Evolutionary conservation across 2,113 vertebrate species (phyloP), one percentile per base, ranked within the genome.

Genomic region (Lynx canadensis): DNA sequence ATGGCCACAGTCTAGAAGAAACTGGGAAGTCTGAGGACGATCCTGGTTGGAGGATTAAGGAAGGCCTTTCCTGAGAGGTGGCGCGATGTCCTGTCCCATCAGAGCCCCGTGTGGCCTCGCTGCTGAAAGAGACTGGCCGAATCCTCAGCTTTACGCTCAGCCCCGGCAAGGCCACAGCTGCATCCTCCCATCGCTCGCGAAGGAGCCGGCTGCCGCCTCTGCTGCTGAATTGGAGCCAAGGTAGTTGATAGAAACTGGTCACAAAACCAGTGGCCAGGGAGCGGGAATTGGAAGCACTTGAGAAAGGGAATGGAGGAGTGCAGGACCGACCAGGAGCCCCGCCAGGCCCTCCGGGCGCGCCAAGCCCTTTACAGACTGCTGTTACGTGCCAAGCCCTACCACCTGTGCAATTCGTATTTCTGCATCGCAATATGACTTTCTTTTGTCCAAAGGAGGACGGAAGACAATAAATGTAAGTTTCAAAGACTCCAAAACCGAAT

Each of bases 341-440:
- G 25, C 63, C 82, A 79, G 79, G 48, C 86, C 94, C 52, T 95
- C 82, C 97, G 18, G 89, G 90, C 89, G 12, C 87, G 89, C 69
- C 2, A 31, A 33, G 55, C 86, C 48, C 48, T 97, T 2, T 76
- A 91, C 91, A 89, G 86, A 63, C 76, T 97, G 92, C 80, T 97
- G 60, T 52, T 94, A 93, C 80, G 57, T 97, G 96, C 93, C 96
- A 97, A 91, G 80, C 82, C 97, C 97, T 98, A 80, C 95, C 98
- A 98, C 96, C 96, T 98, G 95, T 98, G 97, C 98, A 98, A 98
- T 98, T 97, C 96, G 97, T 98, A 89, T 98, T 98, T 98, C 92
- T 98, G 41, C 52, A 96, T 97, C 79, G 81, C 90, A 97, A 97
- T 97, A 81, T 93, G 66, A 76, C 71, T 81, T 94, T 73, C 45